These are phyloP conservation scores for Sminthurinus aureus DNA, from an alignment of 2,888 invertebrate species.

Conservation along the genomic window DNA sequence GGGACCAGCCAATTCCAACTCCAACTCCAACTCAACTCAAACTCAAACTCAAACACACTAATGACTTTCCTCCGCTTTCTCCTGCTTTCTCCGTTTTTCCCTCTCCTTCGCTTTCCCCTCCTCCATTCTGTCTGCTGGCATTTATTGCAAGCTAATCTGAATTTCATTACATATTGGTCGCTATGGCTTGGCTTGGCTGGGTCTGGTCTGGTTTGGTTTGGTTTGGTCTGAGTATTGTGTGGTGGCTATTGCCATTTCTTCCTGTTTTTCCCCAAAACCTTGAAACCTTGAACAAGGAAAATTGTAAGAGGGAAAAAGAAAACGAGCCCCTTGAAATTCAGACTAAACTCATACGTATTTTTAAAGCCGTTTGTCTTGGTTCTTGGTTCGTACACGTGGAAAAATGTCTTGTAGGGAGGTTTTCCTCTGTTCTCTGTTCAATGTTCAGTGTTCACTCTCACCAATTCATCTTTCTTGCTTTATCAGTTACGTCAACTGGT, in stretches of 20 bases:
- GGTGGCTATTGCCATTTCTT: too few species aligned
- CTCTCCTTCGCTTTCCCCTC: constrained; percentile 14
- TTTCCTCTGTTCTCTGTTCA: not conserved
- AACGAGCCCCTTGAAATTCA: not conserved
- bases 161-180: constrained; percentile 19
- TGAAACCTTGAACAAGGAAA: too few species aligned
- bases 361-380: too few species aligned
- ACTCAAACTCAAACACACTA: not conserved
- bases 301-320: not conserved
- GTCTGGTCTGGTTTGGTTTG: not conserved
- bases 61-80: constrained; percentile 24
- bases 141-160: constrained; percentile 28
- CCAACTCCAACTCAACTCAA: not conserved
- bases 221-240: not conserved
- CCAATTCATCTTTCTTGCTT: constrained; percentile 18
- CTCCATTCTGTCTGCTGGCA: not conserved
- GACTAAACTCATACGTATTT: not conserved
- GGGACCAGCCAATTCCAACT: not conserved
- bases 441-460: not conserved
- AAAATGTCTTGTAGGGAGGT: not conserved
- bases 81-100: not conserved
- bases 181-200: not conserved
- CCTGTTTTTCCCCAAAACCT: too few species aligned
- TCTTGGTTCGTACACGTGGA: too few species aligned
- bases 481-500: constrained; percentile 29